These are phyloP conservation scores for Stenurella melanura DNA, from an alignment of 2,888 invertebrate species.

Conservation along the genomic window DNA sequence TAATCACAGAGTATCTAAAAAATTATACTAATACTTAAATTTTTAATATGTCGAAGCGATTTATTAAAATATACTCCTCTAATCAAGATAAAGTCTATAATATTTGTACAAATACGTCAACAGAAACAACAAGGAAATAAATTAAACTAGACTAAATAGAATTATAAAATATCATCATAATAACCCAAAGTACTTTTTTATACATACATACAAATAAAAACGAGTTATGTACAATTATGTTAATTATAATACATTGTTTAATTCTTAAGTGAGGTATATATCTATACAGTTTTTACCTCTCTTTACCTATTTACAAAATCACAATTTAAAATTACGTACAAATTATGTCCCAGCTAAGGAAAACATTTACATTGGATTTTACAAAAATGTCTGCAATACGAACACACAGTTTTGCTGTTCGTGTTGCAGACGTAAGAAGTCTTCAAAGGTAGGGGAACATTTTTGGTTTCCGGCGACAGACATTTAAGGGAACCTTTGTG, in stretches of 20 bases:
- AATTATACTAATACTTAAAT: constrained; percentile 62
- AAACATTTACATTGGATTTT: constrained; percentile 32
- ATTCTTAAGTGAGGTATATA: constrained; percentile 42
- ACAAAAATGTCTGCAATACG: constrained; percentile 31
- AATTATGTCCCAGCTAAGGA: constrained; percentile 53
- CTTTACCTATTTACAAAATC: constrained; percentile 70
- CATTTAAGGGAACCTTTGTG: constrained; percentile 15
- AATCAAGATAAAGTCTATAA: constrained; percentile 50
- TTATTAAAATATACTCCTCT: constrained; percentile 56
- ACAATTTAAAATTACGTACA: constrained; percentile 73
- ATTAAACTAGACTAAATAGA: constrained; percentile 48
- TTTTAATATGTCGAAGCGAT: constrained; percentile 58
- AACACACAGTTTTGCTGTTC: background rate
- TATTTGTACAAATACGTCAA: constrained; percentile 52
- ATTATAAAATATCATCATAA: constrained; percentile 36
- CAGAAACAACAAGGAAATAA: constrained; percentile 48
- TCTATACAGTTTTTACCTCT: constrained; percentile 57
- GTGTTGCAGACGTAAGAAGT: constrained; percentile 12
- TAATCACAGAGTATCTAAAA: constrained; percentile 72
- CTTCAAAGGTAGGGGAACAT: constrained; percentile 25
- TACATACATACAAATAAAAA: constrained; percentile 52
- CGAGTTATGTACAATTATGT: constrained; percentile 57
- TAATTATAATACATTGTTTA: constrained; percentile 50
- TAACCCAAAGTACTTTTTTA: constrained; percentile 46
- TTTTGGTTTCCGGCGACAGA: constrained; percentile 29